Base-by-base conservation (phyloP, 1,140 invertebrate genomes). In the Semibalanus balanoides region DNA sequence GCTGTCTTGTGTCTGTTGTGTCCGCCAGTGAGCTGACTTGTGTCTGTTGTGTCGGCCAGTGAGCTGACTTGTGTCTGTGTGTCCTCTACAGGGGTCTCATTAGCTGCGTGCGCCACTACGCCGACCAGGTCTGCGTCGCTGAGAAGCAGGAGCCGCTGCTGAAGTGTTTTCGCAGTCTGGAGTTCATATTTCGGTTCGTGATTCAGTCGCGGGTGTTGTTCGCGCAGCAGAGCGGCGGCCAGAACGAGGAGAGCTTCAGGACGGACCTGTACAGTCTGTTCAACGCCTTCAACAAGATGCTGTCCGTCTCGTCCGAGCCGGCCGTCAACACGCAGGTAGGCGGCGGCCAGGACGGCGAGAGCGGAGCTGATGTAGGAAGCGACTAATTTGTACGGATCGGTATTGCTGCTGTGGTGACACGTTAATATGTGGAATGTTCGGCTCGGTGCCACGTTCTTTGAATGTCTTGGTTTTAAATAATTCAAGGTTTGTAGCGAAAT, bases 181-280 rank as follows among this genome's bases (percentile, higher is more conserved):
- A 97, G 83, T 97, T 95, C 78, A 94, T 98, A 80, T 95, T 98
- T 84, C 95, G 97, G 80, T 90, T 99, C 79, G 93, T 98, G 11
- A 95, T 98, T 25, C 92, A 96, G 79, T 97, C 95, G 40, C 86
- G 96, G 31, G 82, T 93, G 28, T 83, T 98, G 3, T 98, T 97
- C 87, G 90, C 93, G 0, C 87, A 92, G 28, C 93, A 94, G 0
- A 95, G 92, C 0, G 92, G 92, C 5, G 92, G 92, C 0, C 90
- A 93, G 81, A 93, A 92, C 80, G 93, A 95, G 81, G 93, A 96
- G 80, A 92, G 89, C 77, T 96, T 96, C 81, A 77, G 78, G 51
- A 75, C 78, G 31, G 79, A 80, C 75, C 77, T 81, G 29, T 77
- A 79, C 51, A 71, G 73, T 25, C 74, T 81, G 29, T 80, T 80